Evolutionary conservation across 1,140 invertebrate species (phyloP).

Genomic region (Neuroterus valhalla): DNA sequence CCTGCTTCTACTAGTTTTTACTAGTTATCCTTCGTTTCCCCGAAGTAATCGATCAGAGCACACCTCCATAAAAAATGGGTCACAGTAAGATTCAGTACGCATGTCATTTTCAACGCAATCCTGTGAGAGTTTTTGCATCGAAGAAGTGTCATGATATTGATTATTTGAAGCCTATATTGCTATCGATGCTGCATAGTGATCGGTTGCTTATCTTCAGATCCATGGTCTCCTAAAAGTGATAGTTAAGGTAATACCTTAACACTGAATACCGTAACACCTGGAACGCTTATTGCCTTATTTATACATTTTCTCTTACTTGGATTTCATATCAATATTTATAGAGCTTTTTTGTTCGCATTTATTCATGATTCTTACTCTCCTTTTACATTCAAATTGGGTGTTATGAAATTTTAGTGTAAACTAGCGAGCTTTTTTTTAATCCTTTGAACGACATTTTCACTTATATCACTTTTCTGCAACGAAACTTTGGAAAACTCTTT

Average conservation of each 20-base stretch:
- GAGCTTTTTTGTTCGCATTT: too few species aligned
- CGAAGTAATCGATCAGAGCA: conserved; percentile 1
- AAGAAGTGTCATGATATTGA: conserved; percentile 8
- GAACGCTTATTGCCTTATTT: too few species aligned
- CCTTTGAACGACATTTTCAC: too few species aligned
- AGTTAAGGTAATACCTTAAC: not conserved
- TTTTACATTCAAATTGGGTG: too few species aligned
- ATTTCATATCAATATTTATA: too few species aligned
- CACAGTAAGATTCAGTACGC: conserved; percentile 1
- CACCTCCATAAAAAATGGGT: not conserved
- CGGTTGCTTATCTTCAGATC: conserved; percentile 15
- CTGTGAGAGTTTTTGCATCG: not conserved
- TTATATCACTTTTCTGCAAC: too few species aligned
- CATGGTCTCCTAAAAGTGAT: not conserved
- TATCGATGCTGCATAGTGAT: not conserved
- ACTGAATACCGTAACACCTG: conserved; percentile 1
- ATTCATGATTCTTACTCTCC: too few species aligned
- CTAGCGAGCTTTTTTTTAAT: too few species aligned
- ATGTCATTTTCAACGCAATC: not conserved
- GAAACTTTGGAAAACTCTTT: too few species aligned
- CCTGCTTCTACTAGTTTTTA: not conserved
- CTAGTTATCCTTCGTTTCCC: conserved; percentile 11
- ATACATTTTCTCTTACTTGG: too few species aligned
- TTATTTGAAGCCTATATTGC: not conserved
- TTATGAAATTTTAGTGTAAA: too few species aligned